phyloP scores from a whole-genome alignment of 2,797 vertebrate species.

The Peromyscus aztecus region DNA sequence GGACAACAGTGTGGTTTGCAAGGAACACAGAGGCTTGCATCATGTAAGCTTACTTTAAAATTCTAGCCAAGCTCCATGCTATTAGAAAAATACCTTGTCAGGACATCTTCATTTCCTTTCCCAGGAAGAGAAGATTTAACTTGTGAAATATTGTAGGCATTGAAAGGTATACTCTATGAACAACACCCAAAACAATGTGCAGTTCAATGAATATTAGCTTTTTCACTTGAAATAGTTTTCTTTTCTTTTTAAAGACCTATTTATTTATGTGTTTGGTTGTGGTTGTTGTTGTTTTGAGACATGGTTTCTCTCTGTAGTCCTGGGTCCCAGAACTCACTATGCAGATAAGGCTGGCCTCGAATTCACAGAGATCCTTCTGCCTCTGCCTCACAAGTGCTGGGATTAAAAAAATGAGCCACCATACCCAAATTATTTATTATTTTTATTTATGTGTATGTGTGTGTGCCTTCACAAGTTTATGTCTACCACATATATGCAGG shows the following conservation, averaged over 20 bases:
- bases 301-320: background rate
- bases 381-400: background rate
- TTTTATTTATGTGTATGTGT: background rate
- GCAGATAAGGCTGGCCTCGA: background rate
- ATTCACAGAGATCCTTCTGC: background rate
- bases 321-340: background rate
- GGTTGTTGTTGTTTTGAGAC: background rate
- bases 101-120: background rate
- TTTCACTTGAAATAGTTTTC: constrained; percentile 40
- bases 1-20: background rate
- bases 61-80: background rate
- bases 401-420: background rate
- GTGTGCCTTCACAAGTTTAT: background rate
- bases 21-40: background rate
- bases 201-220: background rate
- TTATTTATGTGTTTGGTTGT: background rate
- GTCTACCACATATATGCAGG: background rate
- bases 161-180: constrained; percentile 18
- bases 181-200: constrained; percentile 2
- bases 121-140: background rate
- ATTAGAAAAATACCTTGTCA: background rate
- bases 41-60: background rate
- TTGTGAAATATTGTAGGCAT: background rate
- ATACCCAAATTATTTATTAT: too few species aligned
- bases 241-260: background rate